These are phyloP conservation scores for Notarius lentiginosus DNA, from an alignment of 2,113 vertebrate species.

Conservation along the genomic window DNA sequence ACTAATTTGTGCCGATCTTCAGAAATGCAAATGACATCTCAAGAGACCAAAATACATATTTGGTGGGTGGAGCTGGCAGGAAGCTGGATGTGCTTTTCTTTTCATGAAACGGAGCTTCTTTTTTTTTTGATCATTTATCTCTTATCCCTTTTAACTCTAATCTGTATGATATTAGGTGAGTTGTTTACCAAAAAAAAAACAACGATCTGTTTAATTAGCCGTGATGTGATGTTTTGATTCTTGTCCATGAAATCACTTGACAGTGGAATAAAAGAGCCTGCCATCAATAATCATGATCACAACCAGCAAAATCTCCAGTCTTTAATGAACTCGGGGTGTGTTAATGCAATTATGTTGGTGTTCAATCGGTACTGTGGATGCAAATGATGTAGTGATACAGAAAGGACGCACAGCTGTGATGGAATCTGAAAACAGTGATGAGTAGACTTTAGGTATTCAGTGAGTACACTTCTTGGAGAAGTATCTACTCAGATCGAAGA, in stretches of 20 bases:
- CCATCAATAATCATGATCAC: constrained; percentile 35
- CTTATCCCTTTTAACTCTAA: constrained; percentile 50
- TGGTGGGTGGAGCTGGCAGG: constrained; percentile 45
- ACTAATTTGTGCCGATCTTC: constrained; percentile 45
- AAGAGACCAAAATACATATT: constrained; percentile 50
- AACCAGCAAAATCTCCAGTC: neutral
- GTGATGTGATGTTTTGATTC: constrained; percentile 41
- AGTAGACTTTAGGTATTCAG: neutral
- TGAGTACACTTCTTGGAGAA: too few species aligned
- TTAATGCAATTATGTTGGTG: constrained; percentile 1
- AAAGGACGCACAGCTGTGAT: neutral
- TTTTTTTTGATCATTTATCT: neutral
- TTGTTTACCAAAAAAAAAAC: constrained; percentile 4
- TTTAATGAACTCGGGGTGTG: neutral
- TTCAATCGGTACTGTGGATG: neutral
- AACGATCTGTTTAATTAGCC: constrained; percentile 44
- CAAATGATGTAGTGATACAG: neutral
- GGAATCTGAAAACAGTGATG: neutral
- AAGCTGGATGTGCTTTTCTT: constrained; percentile 27
- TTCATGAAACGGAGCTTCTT: constrained; percentile 30
- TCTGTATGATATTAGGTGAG: constrained; percentile 36
- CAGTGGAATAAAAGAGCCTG: constrained; percentile 37
- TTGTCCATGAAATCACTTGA: constrained; percentile 42
- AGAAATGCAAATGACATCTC: constrained; percentile 45
- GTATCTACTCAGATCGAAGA: neutral